Evolutionary conservation across 2,888 invertebrate species (phyloP).

Genomic region (Hemaris fuciformis): DNA sequence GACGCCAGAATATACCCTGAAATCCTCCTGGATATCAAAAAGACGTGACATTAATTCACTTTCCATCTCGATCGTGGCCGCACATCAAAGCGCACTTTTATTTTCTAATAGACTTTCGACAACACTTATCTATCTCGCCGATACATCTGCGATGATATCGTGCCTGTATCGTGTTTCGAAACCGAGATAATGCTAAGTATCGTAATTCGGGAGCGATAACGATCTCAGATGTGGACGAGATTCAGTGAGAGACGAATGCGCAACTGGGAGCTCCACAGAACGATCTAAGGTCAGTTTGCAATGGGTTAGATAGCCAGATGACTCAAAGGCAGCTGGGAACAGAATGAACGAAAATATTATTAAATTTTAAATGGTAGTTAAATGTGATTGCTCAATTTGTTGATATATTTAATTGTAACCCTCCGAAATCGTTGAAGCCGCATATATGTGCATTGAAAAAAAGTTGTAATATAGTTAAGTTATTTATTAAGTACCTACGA

Average conservation of each 20-base stretch:
- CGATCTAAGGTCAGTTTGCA: background rate
- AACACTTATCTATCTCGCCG: constrained; percentile 1
- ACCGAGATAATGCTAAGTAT: constrained; percentile 14
- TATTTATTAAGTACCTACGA: too few species aligned
- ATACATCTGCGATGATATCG: constrained; percentile 11
- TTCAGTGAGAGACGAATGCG: background rate
- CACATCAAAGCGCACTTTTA: constrained; percentile 3
- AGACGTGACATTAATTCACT: background rate
- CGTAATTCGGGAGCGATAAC: constrained; percentile 11
- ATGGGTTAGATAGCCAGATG: too few species aligned
- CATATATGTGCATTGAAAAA: too few species aligned
- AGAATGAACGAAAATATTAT: too few species aligned
- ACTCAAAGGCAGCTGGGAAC: too few species aligned
- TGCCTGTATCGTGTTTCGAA: constrained; percentile 14
- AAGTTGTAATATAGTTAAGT: too few species aligned
- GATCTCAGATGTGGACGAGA: constrained; percentile 2
- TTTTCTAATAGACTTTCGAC: constrained; percentile 14
- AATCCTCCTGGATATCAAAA: too few species aligned
- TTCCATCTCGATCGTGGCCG: background rate
- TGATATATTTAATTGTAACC: too few species aligned
- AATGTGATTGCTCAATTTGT: too few species aligned
- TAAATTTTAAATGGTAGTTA: too few species aligned
- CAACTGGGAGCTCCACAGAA: background rate
- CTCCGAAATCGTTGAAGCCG: too few species aligned
- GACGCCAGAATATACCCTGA: too few species aligned